A percentile compares a stretch with the other conserved stretches of the same genome.
Conservation (phyloP, 2,797 vertebrate species). For the Cynodonichthys magdalenae region DNA sequence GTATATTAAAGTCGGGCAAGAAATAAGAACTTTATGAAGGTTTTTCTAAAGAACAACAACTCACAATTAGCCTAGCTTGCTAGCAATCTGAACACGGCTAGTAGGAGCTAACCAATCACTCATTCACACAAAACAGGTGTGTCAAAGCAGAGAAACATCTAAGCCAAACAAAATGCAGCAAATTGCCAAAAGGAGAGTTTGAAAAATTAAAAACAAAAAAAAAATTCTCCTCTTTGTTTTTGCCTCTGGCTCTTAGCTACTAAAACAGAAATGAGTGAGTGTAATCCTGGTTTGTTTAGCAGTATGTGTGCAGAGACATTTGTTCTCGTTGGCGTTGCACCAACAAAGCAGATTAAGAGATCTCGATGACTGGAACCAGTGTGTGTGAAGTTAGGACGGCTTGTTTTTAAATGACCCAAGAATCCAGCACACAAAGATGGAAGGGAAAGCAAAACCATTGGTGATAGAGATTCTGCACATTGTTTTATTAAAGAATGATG, state of each 20-base stretch:
- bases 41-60: too few species aligned
- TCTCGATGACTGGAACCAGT: not conserved
- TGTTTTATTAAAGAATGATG: not conserved
- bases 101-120: too few species aligned
- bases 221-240: constrained; percentile 33
- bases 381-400: constrained; percentile 3
- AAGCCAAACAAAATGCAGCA: too few species aligned
- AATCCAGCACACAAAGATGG: constrained; percentile 3
- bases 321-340: not conserved
- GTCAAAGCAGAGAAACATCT: too few species aligned
- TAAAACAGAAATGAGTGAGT: constrained; percentile 20
- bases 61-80: too few species aligned
- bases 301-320: not conserved
- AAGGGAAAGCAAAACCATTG: not conserved
- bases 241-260: constrained; percentile 24
- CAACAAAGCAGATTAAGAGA: constrained; percentile 13
- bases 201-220: too few species aligned
- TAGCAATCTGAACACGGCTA: too few species aligned
- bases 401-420: constrained; percentile 9
- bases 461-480: constrained; percentile 14
- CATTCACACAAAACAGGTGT: too few species aligned
- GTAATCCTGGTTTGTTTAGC: constrained; percentile 18
- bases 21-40: too few species aligned
- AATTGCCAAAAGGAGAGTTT: too few species aligned
- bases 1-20: too few species aligned